Conservation (phyloP, 2,797 vertebrate species). For the Acanthiza pusilla region DNA sequence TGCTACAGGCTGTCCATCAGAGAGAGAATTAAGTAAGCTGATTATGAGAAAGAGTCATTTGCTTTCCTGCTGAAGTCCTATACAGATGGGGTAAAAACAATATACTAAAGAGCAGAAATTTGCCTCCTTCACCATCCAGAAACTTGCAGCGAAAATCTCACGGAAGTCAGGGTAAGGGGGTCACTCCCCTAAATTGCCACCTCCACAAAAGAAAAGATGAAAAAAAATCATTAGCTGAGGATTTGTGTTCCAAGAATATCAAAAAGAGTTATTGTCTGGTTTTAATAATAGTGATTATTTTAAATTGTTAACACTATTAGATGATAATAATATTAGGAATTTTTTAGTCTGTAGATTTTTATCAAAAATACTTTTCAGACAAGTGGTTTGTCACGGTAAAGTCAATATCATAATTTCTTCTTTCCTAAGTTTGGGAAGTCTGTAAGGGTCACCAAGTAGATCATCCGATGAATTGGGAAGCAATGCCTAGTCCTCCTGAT, state of each 20-base stretch:
- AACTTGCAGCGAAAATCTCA: neutral
- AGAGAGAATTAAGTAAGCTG: neutral
- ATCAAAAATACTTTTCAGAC: neutral
- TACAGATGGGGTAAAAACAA: neutral
- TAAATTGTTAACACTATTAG: neutral
- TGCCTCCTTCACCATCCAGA: neutral
- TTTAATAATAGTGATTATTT: neutral
- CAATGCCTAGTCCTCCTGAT: neutral
- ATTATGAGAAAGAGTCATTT: neutral
- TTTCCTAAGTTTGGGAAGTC: neutral
- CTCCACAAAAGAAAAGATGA: neutral
- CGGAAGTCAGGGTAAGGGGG: neutral
- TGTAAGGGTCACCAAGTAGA: neutral
- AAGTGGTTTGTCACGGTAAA: neutral
- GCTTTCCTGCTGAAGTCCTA: neutral
- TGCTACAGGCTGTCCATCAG: neutral
- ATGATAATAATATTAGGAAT: neutral
- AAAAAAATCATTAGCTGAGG: neutral
- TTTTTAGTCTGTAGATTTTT: neutral
- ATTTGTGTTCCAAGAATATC: neutral
- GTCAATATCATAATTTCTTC: neutral
- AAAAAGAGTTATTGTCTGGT: neutral
- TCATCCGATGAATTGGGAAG: neutral
- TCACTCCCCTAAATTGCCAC: neutral
- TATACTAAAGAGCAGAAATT: neutral